phyloP scores from a whole-genome alignment of 2,113 vertebrate species.

The Thryonomys swinderianus region DNA sequence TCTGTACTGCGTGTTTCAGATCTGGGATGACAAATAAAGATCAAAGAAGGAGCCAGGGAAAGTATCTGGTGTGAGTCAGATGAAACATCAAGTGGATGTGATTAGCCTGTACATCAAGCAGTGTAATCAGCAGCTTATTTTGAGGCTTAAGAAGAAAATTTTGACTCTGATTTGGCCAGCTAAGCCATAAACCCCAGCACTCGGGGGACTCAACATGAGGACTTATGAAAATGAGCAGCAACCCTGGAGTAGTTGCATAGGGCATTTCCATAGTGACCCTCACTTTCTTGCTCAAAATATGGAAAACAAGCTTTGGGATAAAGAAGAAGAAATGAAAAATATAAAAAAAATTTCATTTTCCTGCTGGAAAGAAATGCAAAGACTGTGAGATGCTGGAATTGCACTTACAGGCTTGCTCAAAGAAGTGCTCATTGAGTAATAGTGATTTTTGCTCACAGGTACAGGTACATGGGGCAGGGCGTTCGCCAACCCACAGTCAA shows the following conservation, averaged over 20 bases:
- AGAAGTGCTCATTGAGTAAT: background rate
- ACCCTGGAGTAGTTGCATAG: background rate
- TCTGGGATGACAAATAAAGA: background rate
- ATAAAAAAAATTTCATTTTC: background rate
- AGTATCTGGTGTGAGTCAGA: background rate
- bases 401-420: background rate
- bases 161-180: background rate
- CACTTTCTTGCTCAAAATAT: background rate
- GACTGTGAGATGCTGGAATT: background rate
- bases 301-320: background rate
- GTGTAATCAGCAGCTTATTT: background rate
- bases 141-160: background rate
- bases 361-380: background rate
- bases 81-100: background rate
- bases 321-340: background rate
- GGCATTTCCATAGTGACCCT: background rate
- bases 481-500: background rate
- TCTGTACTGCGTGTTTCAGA: background rate
- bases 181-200: background rate
- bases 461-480: background rate
- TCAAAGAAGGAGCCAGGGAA: background rate
- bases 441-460: background rate
- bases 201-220: background rate
- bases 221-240: background rate
- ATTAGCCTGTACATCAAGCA: background rate